phyloP scores from a whole-genome alignment of 2,113 vertebrate genomes.

The Callorhinus ursinus region DNA sequence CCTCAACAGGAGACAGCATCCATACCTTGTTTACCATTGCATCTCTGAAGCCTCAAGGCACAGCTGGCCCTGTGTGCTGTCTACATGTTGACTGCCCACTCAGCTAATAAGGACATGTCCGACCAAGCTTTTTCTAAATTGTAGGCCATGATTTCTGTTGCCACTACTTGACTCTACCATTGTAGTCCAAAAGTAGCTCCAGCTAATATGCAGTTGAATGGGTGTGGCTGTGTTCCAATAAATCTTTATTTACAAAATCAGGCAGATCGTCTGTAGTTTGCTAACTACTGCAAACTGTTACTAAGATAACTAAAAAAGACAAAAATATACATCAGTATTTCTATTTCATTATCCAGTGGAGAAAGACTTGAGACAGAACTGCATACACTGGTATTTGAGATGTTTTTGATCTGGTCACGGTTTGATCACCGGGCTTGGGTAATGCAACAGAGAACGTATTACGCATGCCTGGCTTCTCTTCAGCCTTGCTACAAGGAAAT shows the following conservation, averaged over 20 bases:
- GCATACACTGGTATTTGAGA: not conserved
- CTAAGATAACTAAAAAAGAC: not conserved
- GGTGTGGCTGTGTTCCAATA: not conserved
- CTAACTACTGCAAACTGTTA: not conserved
- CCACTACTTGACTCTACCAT: not conserved
- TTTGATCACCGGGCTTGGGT: not conserved
- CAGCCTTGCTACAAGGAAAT: not conserved
- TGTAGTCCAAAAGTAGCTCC: not conserved
- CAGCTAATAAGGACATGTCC: not conserved
- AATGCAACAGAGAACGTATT: not conserved
- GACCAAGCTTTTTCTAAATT: not conserved
- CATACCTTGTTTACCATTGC: not conserved
- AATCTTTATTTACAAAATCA: conserved; percentile 52
- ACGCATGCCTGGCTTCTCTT: not conserved
- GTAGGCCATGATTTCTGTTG: not conserved
- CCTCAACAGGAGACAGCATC: not conserved
- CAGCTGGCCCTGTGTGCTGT: not conserved
- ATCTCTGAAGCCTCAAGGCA: not conserved
- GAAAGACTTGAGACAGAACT: not conserved
- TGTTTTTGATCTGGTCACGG: not conserved
- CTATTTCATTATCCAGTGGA: not conserved
- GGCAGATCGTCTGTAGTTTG: not conserved
- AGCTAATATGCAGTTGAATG: not conserved
- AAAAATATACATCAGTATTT: not conserved
- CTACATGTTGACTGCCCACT: not conserved